A percentile compares a stretch with the other conserved stretches of the same genome.
These are phyloP conservation scores for Pseudachorutes palmiensis DNA, from an alignment of 1,140 invertebrate species.

Conservation along the genomic window DNA sequence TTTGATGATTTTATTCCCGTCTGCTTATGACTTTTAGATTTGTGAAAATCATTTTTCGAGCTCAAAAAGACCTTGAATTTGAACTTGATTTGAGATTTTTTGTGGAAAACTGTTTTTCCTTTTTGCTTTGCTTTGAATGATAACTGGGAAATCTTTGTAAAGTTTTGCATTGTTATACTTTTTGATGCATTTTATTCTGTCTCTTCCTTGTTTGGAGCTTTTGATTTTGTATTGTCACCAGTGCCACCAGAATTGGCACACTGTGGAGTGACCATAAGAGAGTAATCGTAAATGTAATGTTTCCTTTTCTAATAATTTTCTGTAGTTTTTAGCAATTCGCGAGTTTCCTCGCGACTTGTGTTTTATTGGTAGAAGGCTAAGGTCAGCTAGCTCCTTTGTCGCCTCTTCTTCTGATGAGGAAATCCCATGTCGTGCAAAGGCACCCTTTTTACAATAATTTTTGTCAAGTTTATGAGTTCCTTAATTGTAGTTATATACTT, in stretches of 20 bases:
- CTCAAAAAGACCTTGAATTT: neutral
- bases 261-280: neutral
- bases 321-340: neutral
- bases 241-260: neutral
- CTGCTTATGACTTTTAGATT: too few species aligned
- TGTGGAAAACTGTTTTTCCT: neutral
- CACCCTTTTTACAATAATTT: too few species aligned
- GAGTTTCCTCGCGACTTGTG: too few species aligned
- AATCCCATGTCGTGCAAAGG: too few species aligned
- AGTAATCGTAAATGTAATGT: neutral
- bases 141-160: neutral
- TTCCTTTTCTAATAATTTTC: neutral
- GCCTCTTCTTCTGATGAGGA: neutral
- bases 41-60: neutral
- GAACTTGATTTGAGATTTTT: neutral
- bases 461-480: neutral
- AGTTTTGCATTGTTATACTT: too few species aligned
- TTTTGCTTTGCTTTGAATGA: neutral
- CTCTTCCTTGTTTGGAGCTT: too few species aligned
- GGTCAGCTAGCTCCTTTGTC: conserved; percentile 3
- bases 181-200: too few species aligned
- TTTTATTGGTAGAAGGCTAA: neutral
- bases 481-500: neutral
- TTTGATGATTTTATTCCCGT: too few species aligned
- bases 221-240: neutral